A percentile compares a stretch with the other conserved stretches of the same genome.
phyloP scores from a whole-genome alignment of 2,113 vertebrate species.

The Phainopepla nitens region DNA sequence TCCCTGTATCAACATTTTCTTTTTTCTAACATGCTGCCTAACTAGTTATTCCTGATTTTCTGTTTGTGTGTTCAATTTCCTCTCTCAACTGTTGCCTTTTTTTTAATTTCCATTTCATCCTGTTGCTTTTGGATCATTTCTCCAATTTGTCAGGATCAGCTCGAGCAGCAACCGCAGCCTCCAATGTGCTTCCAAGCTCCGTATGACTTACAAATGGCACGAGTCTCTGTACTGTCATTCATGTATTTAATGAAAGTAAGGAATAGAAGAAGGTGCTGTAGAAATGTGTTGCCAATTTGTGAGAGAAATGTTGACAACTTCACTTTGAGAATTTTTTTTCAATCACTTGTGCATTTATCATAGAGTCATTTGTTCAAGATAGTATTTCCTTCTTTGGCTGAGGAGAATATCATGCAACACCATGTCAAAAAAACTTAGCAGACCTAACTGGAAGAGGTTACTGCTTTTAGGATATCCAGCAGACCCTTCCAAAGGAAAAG shows the following conservation, averaged over 20 bases:
- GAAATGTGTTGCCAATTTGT: background rate
- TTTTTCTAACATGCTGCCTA: background rate
- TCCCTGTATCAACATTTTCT: background rate
- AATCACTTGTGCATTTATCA: background rate
- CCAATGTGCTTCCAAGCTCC: background rate
- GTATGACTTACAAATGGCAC: background rate
- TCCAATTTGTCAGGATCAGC: background rate
- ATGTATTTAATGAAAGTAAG: background rate
- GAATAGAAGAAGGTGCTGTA: background rate
- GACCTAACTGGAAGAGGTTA: background rate
- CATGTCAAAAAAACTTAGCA: background rate
- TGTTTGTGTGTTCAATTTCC: background rate
- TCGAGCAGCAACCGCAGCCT: background rate
- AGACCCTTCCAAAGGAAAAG: background rate
- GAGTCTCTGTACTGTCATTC: background rate
- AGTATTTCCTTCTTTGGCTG: background rate
- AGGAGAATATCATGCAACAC: background rate
- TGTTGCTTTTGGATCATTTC: background rate
- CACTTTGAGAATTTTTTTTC: background rate
- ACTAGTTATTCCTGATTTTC: conserved; percentile 6
- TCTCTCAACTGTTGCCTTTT: background rate
- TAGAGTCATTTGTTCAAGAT: background rate
- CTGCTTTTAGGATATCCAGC: background rate
- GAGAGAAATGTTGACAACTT: background rate
- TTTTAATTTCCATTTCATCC: background rate